These are phyloP conservation scores for Bos indicus DNA, from an alignment of 2,113 vertebrate species.

Conservation along the genomic window DNA sequence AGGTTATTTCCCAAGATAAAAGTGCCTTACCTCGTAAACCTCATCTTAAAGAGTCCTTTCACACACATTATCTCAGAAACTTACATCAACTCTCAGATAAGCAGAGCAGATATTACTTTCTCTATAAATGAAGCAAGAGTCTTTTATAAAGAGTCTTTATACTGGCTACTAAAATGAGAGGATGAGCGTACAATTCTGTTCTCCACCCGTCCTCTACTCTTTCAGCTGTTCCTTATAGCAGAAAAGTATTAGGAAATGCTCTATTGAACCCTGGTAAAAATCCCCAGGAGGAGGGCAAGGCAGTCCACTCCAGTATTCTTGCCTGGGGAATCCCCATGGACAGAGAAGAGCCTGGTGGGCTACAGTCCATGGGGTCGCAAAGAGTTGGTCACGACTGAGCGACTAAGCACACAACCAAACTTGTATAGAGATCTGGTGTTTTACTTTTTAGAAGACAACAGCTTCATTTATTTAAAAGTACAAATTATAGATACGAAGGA, in stretches of 20 bases:
- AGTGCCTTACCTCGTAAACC: not conserved
- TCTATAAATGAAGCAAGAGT: constrained; percentile 52
- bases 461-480: not conserved
- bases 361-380: not conserved
- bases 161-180: not conserved
- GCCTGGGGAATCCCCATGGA: not conserved
- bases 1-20: not conserved
- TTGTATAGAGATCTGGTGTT: constrained; percentile 57
- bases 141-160: constrained; percentile 60
- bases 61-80: not conserved
- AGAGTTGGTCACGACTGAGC: fast-evolving
- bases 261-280: constrained; percentile 33
- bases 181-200: not conserved
- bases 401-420: constrained; percentile 2
- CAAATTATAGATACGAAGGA: not conserved
- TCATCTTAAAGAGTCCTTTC: not conserved
- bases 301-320: not conserved
- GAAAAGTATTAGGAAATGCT: constrained; percentile 56
- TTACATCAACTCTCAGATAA: constrained; percentile 27
- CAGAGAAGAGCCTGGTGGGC: not conserved
- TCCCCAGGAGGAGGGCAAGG: not conserved
- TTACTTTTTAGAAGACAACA: constrained; percentile 20
- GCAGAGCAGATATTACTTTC: constrained; percentile 32
- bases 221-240: not conserved
- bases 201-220: not conserved